A percentile compares a stretch with the other conserved stretches of the same genome.
phyloP scores from a whole-genome alignment of 2,797 vertebrate species.

The Hippocampus kuda region DNA sequence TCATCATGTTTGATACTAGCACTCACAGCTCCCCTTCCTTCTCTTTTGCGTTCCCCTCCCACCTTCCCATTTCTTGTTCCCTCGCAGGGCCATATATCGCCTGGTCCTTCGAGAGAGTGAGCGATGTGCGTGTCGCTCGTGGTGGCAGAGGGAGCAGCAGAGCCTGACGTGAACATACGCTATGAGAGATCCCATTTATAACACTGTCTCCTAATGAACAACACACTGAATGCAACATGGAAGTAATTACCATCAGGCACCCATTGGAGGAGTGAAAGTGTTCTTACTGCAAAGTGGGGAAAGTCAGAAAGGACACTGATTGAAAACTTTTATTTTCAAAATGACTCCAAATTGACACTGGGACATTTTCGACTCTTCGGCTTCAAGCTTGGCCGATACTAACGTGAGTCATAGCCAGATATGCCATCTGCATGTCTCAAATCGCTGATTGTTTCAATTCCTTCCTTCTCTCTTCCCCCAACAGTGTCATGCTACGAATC shows the following conservation, averaged over 20 bases:
- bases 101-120: slow-evolving; percentile 50
- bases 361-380: slow-evolving; percentile 18
- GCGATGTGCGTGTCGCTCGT: slow-evolving; percentile 51
- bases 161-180: slow-evolving; percentile 65
- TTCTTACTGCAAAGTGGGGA: slow-evolving; percentile 36
- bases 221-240: slow-evolving; percentile 44
- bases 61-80: slow-evolving; percentile 25
- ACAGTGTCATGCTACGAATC: not conserved
- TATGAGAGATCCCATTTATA: slow-evolving; percentile 62
- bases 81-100: slow-evolving; percentile 45
- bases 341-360: slow-evolving; percentile 26
- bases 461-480: not conserved
- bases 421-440: slow-evolving; percentile 50
- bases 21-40: slow-evolving; percentile 19
- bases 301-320: slow-evolving; percentile 47
- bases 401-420: slow-evolving; percentile 36
- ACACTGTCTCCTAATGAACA: slow-evolving; percentile 57
- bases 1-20: slow-evolving; percentile 17
- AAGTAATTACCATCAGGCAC: slow-evolving; percentile 53
- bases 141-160: slow-evolving; percentile 55
- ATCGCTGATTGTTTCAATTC: slow-evolving; percentile 13
- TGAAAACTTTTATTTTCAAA: slow-evolving; percentile 37
- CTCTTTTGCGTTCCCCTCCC: slow-evolving; percentile 4
- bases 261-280: slow-evolving; percentile 51
- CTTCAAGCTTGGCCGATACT: slow-evolving; percentile 31